A percentile compares a stretch with the other conserved stretches of the same genome.
Evolutionary conservation across 2,797 vertebrate species (phyloP).

Genomic region (Chromobotia macracanthus): DNA sequence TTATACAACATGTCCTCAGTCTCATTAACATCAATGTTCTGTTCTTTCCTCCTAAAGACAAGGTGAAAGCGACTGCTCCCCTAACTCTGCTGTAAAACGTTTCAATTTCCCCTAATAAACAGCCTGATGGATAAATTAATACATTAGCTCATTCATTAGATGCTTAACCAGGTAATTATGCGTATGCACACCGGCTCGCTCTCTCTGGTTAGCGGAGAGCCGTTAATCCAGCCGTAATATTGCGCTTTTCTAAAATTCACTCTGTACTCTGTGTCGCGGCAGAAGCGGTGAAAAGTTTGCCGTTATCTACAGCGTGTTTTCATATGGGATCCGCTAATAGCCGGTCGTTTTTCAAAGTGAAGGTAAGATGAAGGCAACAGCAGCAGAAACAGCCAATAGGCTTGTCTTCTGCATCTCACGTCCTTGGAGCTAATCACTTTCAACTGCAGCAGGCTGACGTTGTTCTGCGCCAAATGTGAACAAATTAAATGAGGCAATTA

Average conservation of each 20-base stretch:
- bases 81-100: slow-evolving; percentile 66
- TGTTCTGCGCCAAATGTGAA: slow-evolving; percentile 80
- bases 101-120: slow-evolving; percentile 71
- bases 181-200: slow-evolving; percentile 57
- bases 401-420: slow-evolving; percentile 63
- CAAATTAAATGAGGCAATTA: slow-evolving; percentile 86
- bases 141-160: slow-evolving; percentile 75
- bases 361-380: slow-evolving; percentile 14
- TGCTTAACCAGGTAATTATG: slow-evolving; percentile 77
- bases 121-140: slow-evolving; percentile 75
- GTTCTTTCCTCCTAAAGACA: slow-evolving; percentile 49
- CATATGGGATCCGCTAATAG: slow-evolving; percentile 17
- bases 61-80: slow-evolving; percentile 63
- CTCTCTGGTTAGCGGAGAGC: slow-evolving; percentile 64
- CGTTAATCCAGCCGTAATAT: slow-evolving; percentile 76
- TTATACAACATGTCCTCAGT: background rate
- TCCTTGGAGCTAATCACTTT: slow-evolving; percentile 78
- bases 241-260: slow-evolving; percentile 50
- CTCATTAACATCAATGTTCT: slow-evolving; percentile 9
- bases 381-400: slow-evolving; percentile 31
- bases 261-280: background rate
- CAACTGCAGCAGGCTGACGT: slow-evolving; percentile 78
- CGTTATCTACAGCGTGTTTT: background rate
- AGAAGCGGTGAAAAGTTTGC: slow-evolving; percentile 8
- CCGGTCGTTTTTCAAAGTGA: slow-evolving; percentile 32